Percentiles rank a stretch among this genome's conserved stretches.
phyloP scores from a whole-genome alignment of 2,797 vertebrate genomes.

The Thunnus albacares region DNA sequence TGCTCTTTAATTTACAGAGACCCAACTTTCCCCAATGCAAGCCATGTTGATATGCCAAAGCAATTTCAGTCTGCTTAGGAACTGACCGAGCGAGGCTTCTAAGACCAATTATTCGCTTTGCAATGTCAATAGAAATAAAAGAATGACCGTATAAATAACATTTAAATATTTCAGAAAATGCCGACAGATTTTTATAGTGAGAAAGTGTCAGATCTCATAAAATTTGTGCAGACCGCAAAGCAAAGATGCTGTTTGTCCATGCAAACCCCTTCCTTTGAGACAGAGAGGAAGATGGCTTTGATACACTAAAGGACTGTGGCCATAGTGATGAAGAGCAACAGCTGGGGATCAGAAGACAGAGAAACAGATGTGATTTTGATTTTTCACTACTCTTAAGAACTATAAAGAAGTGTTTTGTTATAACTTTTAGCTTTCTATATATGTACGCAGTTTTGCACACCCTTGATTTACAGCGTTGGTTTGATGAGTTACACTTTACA shows the following conservation, averaged over 20 bases:
- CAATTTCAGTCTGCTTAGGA: neutral
- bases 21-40: too few species aligned
- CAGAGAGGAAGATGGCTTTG: neutral
- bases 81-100: neutral
- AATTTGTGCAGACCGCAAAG: too few species aligned
- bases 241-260: too few species aligned
- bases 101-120: slow-evolving; percentile 6
- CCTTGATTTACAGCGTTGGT: neutral
- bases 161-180: too few species aligned
- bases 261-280: neutral
- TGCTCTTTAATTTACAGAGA: too few species aligned
- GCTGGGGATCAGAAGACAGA: neutral
- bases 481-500: neutral
- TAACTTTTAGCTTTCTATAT: neutral
- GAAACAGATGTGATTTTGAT: neutral
- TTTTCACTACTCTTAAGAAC: slow-evolving; percentile 5
- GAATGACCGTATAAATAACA: neutral
- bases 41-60: neutral
- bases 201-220: too few species aligned
- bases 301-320: slow-evolving; percentile 3
- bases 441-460: neutral
- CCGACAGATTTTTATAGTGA: too few species aligned
- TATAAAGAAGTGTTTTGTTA: neutral
- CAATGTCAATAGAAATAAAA: neutral
- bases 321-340: neutral